Evolutionary conservation across 2,113 vertebrate genomes (phyloP), one percentile per base, ranked within the genome.

Genomic region (Anoplopoma fimbria): DNA sequence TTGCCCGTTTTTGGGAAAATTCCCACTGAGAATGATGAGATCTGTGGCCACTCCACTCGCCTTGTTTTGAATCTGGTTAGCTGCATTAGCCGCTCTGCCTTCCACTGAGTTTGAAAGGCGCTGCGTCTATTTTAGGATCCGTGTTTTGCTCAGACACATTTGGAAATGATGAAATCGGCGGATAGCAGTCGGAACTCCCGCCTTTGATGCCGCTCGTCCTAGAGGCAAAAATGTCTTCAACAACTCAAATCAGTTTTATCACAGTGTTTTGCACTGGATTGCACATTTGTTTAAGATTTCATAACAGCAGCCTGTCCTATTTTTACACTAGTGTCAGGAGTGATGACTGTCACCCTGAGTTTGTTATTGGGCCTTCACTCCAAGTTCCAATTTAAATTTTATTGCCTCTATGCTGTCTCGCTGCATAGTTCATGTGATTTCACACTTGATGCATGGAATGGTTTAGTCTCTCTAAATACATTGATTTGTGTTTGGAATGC

Each of bases 111-210:
- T 63, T 64, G 70, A 70, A 31, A 70, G 21, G 72, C 10, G 3
- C n/a, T 42, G 27, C 3, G 45, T 75, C 58, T 80, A 85, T 85
- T 85, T 65, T 80, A 29, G 71, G 70, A 69, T 38, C 49, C 5
- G 13, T 57, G 77, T 81, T 80, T 65, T 38, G 65, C 77, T 76
- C 65, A 4, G 27, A 60, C 55, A 79, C 72, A 71, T 67, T 67
- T 70, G 58, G 72, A 40, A 71, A 65, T 67, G 40, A 81, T 71
- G 31, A 67, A 60, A 71, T 72, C 33, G 23, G 72, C 9, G 19
- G n/a, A 17, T 12, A 27, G 49, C 47, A 51, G 47, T 49, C 29
- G 0, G 17, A 12, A 47, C 53, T 13, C 21, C 19, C n/a, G 1
- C n/a, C 55, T 80, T 75, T 75, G 58, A 85, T 76, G 70, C 53